Conservation (phyloP, 1,140 invertebrate genomes). For the Archivesica marissinica region DNA sequence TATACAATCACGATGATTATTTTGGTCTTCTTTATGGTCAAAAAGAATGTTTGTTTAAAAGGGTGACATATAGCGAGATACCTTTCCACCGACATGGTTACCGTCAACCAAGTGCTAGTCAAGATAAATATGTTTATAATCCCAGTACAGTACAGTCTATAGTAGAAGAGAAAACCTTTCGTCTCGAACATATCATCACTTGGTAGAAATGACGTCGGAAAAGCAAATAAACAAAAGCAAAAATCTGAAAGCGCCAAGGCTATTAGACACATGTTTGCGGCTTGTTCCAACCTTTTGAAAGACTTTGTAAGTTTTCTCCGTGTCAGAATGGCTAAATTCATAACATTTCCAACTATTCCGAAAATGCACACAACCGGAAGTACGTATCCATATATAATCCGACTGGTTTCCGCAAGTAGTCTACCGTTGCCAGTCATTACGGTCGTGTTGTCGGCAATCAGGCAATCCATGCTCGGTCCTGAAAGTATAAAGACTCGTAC, state of each 20-base stretch:
- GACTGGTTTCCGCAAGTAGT: slow-evolving; percentile 33
- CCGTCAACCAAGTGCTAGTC: slow-evolving; percentile 82
- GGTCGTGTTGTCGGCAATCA: slow-evolving; percentile 34
- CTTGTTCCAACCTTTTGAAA: slow-evolving; percentile 77
- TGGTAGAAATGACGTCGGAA: slow-evolving; percentile 81
- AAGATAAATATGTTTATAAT: slow-evolving; percentile 83
- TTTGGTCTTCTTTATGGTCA: slow-evolving; percentile 80
- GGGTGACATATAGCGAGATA: slow-evolving; percentile 83
- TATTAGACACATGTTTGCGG: slow-evolving; percentile 80
- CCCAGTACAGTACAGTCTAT: slow-evolving; percentile 77
- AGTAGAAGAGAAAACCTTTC: slow-evolving; percentile 76
- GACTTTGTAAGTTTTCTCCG: slow-evolving; percentile 77
- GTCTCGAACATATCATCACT: slow-evolving; percentile 68
- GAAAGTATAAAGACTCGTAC: slow-evolving; percentile 35
- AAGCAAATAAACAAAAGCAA: slow-evolving; percentile 79
- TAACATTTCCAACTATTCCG: slow-evolving; percentile 81
- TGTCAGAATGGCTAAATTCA: slow-evolving; percentile 81
- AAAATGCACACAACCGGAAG: slow-evolving; percentile 79
- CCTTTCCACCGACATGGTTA: slow-evolving; percentile 82
- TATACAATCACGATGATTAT: slow-evolving; percentile 78
- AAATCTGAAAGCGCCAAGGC: slow-evolving; percentile 79
- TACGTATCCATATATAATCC: slow-evolving; percentile 56
- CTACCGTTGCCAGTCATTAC: slow-evolving; percentile 20
- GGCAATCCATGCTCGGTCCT: slow-evolving; percentile 37
- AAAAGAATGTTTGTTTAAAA: slow-evolving; percentile 77